Conservation (phyloP, 92 coral and sea anemone genomes). For the Muricea muricata region DNA sequence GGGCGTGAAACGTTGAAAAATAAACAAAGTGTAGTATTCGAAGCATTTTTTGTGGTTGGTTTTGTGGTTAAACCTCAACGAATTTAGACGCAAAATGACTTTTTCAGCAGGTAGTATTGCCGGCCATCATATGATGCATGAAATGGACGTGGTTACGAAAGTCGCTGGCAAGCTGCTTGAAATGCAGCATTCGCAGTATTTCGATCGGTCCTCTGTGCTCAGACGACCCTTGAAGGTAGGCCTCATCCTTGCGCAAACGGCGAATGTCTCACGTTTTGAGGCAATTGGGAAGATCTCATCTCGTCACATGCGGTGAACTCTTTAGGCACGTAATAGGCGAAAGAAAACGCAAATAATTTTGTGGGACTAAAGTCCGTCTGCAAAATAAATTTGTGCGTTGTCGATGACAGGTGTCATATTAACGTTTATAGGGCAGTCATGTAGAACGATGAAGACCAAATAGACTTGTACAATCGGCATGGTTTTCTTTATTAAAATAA, state of each 20-base stretch:
- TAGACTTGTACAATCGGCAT: neutral
- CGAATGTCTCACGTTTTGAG: no score
- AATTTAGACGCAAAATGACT: constrained; percentile 7
- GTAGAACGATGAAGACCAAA: no score
- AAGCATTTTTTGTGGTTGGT: neutral
- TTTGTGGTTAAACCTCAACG: neutral
- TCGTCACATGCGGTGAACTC: neutral
- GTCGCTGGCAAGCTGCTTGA: constrained; percentile 47
- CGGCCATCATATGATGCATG: constrained; percentile 42
- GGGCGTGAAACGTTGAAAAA: neutral
- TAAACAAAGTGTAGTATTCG: neutral
- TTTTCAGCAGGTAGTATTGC: constrained; percentile 13
- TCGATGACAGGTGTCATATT: constrained; percentile 18
- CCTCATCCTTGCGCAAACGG: no score
- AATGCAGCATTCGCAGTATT: constrained; percentile 57
- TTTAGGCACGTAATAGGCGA: neutral
- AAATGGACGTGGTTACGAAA: constrained; percentile 48
- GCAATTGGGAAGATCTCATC: no score
- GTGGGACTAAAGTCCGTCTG: neutral
- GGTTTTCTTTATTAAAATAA: neutral
- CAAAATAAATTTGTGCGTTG: neutral
- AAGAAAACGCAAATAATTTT: neutral
- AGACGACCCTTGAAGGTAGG: constrained; percentile 54
- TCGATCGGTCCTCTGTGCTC: constrained; percentile 43
- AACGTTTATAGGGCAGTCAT: no score